A percentile compares a stretch with the other conserved stretches of the same genome.
These are phyloP conservation scores for Ibycter americanus DNA, from an alignment of 2,797 vertebrate species.

Conservation along the genomic window DNA sequence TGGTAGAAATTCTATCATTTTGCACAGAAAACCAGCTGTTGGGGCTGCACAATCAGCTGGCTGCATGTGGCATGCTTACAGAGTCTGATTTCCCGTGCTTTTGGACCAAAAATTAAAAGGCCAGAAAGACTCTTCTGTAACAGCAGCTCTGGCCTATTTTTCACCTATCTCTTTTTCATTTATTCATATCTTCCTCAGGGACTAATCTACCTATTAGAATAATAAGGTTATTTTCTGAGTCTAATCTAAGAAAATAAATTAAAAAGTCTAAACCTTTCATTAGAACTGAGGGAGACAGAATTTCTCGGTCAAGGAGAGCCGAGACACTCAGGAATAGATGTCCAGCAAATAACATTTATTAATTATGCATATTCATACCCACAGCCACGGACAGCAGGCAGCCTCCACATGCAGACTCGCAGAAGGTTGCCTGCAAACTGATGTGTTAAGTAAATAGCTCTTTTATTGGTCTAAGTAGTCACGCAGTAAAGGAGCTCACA, in stretches of 20 bases:
- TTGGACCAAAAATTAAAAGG: background rate
- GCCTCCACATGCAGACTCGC: background rate
- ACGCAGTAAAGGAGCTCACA: constrained; percentile 13
- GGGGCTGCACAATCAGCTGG: background rate
- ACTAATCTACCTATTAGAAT: constrained; percentile 42
- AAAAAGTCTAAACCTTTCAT: constrained; percentile 55
- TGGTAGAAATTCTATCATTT: background rate
- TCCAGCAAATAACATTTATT: constrained; percentile 17
- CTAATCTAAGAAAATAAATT: constrained; percentile 71
- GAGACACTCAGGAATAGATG: background rate
- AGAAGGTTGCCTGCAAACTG: background rate
- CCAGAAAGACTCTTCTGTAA: background rate
- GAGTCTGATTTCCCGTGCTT: background rate
- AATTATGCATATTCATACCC: constrained; percentile 37
- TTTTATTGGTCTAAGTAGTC: constrained; percentile 1
- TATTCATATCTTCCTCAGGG: constrained; percentile 54
- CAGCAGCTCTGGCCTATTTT: constrained; percentile 52
- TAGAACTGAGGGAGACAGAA: constrained; percentile 30
- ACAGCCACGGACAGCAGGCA: background rate
- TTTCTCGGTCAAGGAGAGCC: constrained; percentile 66
- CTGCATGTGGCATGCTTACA: background rate
- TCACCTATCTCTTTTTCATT: constrained; percentile 43
- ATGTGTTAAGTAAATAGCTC: constrained; percentile 18
- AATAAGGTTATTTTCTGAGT: constrained; percentile 64
- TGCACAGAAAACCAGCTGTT: background rate